phyloP scores from a whole-genome alignment of 2,797 vertebrate species.

The Sebastes elongatus region DNA sequence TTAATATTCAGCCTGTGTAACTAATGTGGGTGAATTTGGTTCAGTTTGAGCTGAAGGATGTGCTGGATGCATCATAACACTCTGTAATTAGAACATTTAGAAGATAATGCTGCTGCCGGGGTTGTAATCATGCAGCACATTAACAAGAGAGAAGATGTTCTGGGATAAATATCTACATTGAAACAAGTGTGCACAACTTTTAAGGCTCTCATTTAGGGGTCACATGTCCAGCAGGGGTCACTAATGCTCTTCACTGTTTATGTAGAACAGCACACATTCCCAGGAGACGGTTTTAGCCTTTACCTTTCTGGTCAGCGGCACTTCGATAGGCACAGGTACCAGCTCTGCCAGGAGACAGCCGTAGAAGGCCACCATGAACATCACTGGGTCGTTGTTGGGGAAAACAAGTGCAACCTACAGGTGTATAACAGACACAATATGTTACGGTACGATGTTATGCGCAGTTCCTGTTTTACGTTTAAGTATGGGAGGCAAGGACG shows the following conservation, averaged over 20 bases:
- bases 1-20: constrained; percentile 54
- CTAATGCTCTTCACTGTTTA: constrained; percentile 20
- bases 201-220: neutral
- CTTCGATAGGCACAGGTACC: constrained; percentile 96
- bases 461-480: neutral
- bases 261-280: neutral
- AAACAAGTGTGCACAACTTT: neutral
- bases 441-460: neutral
- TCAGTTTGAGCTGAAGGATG: constrained; percentile 27
- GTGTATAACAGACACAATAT: neutral
- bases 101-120: neutral
- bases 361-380: constrained; percentile 98
- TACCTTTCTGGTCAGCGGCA: constrained; percentile 96
- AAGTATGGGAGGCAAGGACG: neutral
- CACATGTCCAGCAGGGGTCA: constrained; percentile 70
- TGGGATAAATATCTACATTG: neutral
- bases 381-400: constrained; percentile 95
- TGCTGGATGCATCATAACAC: neutral
- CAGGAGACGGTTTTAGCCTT: neutral
- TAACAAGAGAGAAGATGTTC: neutral
- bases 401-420: constrained; percentile 94
- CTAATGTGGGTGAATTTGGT: constrained; percentile 36
- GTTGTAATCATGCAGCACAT: neutral
- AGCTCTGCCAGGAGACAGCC: constrained; percentile 95
- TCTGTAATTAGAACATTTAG: constrained; percentile 18